Conservation (phyloP, 2,888 invertebrate genomes). For the Aleiodes alternator region DNA sequence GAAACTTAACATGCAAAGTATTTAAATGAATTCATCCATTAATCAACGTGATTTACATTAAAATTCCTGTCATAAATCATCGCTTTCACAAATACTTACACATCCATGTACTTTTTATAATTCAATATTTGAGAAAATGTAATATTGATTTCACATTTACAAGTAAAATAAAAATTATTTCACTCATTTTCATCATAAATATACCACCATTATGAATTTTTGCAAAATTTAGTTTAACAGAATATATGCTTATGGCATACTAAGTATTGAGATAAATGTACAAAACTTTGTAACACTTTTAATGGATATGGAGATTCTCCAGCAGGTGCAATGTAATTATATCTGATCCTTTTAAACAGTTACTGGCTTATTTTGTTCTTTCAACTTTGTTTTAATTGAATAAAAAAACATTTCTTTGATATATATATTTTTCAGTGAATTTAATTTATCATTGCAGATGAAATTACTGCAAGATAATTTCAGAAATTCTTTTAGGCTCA, state of each 20-base stretch:
- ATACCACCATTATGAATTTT: background rate
- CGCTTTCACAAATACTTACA: too few species aligned
- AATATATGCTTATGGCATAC: constrained; percentile 11
- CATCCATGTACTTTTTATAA: too few species aligned
- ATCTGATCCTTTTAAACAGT: background rate
- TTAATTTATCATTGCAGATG: too few species aligned
- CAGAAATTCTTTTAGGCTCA: too few species aligned
- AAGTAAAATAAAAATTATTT: background rate
- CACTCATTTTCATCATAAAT: background rate
- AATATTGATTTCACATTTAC: background rate
- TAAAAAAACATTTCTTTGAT: background rate
- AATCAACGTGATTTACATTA: too few species aligned
- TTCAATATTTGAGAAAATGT: background rate
- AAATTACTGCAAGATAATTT: too few species aligned
- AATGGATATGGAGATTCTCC: constrained; percentile 21
- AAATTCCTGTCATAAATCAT: too few species aligned
- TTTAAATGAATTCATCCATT: too few species aligned
- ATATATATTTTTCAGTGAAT: background rate
- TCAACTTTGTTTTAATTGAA: constrained; percentile 1
- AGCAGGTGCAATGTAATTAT: constrained; percentile 2
- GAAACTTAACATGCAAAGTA: too few species aligned
- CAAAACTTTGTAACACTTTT: constrained; percentile 17
- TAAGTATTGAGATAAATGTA: constrained; percentile 25
- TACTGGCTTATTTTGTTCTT: constrained; percentile 4
- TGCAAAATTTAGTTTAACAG: constrained; percentile 14